Percentiles rank a stretch among this genome's conserved stretches.
Evolutionary conservation across 2,113 vertebrate genomes (phyloP).

Genomic region (Ctenodactylus gundi): DNA sequence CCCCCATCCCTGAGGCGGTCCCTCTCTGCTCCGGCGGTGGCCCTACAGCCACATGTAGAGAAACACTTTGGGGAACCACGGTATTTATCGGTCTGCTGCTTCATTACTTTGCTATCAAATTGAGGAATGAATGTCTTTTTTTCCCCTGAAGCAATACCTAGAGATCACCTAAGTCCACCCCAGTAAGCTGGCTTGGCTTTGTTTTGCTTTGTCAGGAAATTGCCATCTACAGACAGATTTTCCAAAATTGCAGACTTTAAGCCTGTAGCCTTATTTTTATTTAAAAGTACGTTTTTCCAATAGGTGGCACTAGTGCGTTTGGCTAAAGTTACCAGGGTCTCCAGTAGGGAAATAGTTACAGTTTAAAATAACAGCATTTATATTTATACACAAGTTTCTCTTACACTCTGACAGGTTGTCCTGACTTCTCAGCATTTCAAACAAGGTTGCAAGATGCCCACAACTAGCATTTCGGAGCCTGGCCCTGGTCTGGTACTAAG

Average conservation of each 20-base stretch:
- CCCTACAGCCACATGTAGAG: neutral
- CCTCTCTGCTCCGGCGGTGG: neutral
- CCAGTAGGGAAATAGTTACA: neutral
- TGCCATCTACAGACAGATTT: slow-evolving; percentile 32
- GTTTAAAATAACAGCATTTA: neutral
- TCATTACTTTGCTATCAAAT: slow-evolving; percentile 31
- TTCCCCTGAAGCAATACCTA: neutral
- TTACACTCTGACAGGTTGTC: neutral
- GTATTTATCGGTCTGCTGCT: neutral
- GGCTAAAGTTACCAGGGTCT: neutral
- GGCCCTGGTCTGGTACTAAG: neutral
- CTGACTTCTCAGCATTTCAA: slow-evolving; percentile 17
- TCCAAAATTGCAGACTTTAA: slow-evolving; percentile 18
- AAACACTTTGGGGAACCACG: neutral
- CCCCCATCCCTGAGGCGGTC: neutral
- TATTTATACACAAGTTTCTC: neutral
- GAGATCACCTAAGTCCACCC: slow-evolving; percentile 29
- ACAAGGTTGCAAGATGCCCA: neutral
- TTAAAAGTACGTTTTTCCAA: slow-evolving; percentile 40
- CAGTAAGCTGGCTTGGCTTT: neutral
- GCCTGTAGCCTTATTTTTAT: slow-evolving; percentile 23
- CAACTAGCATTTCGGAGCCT: neutral
- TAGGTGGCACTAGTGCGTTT: slow-evolving; percentile 75
- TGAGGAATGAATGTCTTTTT: slow-evolving; percentile 42
- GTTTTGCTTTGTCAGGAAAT: slow-evolving; percentile 57